phyloP scores from a whole-genome alignment of 2,888 invertebrate genomes.

The Mechanitis messenoides region DNA sequence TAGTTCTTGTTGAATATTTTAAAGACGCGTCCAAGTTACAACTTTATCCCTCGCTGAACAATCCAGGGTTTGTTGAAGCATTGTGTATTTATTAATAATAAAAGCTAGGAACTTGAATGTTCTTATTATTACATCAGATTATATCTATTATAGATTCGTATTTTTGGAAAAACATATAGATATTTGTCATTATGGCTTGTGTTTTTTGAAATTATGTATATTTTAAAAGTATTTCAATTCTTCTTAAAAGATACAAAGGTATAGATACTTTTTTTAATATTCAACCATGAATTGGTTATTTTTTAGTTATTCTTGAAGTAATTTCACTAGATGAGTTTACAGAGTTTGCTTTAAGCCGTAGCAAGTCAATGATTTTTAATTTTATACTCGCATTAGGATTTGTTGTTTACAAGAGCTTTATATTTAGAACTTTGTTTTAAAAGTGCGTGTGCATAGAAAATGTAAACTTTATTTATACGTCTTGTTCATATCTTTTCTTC shows the following conservation, averaged over 20 bases:
- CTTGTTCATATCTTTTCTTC: slow-evolving; percentile 10
- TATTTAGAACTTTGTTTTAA: slow-evolving; percentile 3
- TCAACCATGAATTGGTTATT: no score
- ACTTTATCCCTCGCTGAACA: not conserved
- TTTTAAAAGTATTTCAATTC: not conserved
- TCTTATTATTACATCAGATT: slow-evolving; percentile 8
- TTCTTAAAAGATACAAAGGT: not conserved
- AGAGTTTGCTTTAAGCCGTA: not conserved
- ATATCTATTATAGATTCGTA: slow-evolving; percentile 26
- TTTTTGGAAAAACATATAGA: slow-evolving; percentile 25
- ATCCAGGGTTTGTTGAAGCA: slow-evolving; percentile 10
- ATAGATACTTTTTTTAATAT: no score
- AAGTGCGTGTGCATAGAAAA: slow-evolving; percentile 4
- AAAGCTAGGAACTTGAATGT: not conserved
- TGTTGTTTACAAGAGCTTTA: not conserved
- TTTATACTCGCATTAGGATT: not conserved
- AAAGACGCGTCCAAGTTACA: slow-evolving; percentile 3
- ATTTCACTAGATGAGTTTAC: no score
- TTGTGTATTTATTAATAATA: slow-evolving; percentile 5
- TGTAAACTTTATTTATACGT: not conserved
- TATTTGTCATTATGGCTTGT: slow-evolving; percentile 1
- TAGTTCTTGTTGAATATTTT: not conserved
- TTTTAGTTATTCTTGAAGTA: no score
- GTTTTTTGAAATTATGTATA: not conserved
- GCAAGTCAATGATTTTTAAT: not conserved